Evolutionary conservation across 2,888 invertebrate genomes (phyloP).

Genomic region (Pachymerium ferrugineum): DNA sequence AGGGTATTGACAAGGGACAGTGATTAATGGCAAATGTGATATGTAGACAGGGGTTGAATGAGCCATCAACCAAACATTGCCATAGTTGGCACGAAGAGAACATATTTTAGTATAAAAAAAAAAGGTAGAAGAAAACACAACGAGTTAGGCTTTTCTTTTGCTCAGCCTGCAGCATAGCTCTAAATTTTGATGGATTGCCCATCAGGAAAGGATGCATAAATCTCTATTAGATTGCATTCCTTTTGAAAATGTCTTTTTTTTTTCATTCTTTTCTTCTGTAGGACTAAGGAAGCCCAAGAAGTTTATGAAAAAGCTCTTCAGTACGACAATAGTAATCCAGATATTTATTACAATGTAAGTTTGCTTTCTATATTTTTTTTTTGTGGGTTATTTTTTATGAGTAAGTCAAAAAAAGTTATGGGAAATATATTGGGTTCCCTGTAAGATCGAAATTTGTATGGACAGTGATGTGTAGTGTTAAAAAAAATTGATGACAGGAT

Average conservation of each 20-base stretch:
- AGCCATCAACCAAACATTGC: conserved; percentile 27
- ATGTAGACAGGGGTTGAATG: conserved; percentile 19
- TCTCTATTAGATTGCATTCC: conserved; percentile 27
- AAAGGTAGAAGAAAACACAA: background rate
- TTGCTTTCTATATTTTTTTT: conserved; percentile 16
- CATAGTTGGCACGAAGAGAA: background rate
- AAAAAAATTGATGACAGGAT: too few species aligned
- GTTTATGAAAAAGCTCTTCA: conserved; percentile 87
- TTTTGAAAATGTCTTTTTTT: conserved; percentile 9
- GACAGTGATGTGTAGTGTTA: too few species aligned
- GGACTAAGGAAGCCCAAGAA: conserved; percentile 88
- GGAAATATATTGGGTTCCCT: too few species aligned
- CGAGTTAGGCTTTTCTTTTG: conserved; percentile 16
- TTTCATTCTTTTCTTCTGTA: conserved; percentile 38
- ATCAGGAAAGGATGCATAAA: conserved; percentile 24
- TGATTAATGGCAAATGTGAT: conserved; percentile 21
- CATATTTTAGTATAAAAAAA: background rate
- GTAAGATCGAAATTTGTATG: too few species aligned
- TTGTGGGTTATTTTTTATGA: too few species aligned
- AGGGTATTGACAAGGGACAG: conserved; percentile 25
- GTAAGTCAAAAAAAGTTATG: too few species aligned
- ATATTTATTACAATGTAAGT: conserved; percentile 90
- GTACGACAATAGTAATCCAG: conserved; percentile 89
- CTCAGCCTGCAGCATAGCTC: conserved; percentile 12
- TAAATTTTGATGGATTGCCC: conserved; percentile 27